Evolutionary conservation across 2,888 invertebrate genomes (phyloP).

Genomic region (Polyploca ridens): DNA sequence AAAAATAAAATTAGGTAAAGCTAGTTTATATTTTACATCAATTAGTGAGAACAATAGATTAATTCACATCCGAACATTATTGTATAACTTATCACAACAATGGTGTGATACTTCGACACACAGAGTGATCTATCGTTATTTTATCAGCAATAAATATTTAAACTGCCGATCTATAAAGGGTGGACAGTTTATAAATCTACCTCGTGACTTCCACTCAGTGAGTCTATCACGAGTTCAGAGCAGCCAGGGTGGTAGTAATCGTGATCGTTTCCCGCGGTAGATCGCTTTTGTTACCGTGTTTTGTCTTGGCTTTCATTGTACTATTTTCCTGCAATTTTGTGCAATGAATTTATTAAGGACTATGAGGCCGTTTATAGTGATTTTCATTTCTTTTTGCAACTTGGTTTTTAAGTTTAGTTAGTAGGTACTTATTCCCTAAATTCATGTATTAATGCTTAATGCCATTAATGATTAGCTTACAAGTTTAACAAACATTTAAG

Average conservation of each 20-base stretch:
- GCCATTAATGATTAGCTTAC: too few relatives aligned
- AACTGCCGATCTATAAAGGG: constrained; percentile 61
- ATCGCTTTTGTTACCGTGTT: constrained; percentile 46
- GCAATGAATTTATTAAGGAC: constrained; percentile 66
- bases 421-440: too few relatives aligned
- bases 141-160: constrained; percentile 64
- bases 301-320: constrained; percentile 44
- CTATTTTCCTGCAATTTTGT: constrained; percentile 47
- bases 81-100: background rate
- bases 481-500: too few relatives aligned
- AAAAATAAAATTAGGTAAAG: too few relatives aligned
- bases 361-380: background rate
- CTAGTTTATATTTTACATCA: too few relatives aligned
- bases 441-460: too few relatives aligned
- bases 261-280: constrained; percentile 43
- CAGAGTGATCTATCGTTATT: constrained; percentile 46
- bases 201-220: constrained; percentile 68
- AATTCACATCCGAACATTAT: too few relatives aligned
- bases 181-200: constrained; percentile 67
- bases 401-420: background rate
- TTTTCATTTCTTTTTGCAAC: background rate
- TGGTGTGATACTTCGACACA: constrained; percentile 18
- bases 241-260: constrained; percentile 31
- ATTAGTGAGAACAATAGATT: too few relatives aligned
- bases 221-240: constrained; percentile 55